Conservation (phyloP, 2,113 vertebrate species). For the Oryzias celebensis region DNA sequence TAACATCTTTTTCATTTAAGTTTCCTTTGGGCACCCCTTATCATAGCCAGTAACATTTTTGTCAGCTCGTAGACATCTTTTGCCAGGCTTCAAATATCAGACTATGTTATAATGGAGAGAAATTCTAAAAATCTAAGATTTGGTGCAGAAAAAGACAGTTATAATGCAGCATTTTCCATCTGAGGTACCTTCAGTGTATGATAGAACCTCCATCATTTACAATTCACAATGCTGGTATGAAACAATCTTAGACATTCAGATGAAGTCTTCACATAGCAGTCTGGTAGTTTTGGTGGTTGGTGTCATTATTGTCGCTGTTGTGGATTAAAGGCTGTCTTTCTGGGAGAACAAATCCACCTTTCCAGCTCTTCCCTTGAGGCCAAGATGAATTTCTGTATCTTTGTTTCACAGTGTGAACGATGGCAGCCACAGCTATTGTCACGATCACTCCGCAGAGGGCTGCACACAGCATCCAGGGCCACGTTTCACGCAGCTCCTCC, state of each 20-base stretch:
- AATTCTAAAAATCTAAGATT: too few relatives aligned
- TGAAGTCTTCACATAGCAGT: slow-evolving; percentile 47
- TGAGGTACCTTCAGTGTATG: too few relatives aligned
- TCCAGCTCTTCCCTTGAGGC: slow-evolving; percentile 17
- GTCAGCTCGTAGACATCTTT: too few relatives aligned
- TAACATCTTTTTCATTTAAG: too few relatives aligned
- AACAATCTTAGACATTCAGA: too few relatives aligned
- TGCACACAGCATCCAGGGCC: slow-evolving; percentile 86
- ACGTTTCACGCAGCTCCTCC: slow-evolving; percentile 79
- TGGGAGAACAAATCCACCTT: slow-evolving; percentile 14
- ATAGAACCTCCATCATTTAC: slow-evolving; percentile 25
- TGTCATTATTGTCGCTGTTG: slow-evolving; percentile 21
- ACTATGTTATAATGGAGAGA: too few relatives aligned
- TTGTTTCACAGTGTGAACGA: slow-evolving; percentile 7
- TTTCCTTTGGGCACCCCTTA: too few relatives aligned
- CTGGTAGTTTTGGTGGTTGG: slow-evolving; percentile 45
- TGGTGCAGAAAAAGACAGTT: too few relatives aligned
- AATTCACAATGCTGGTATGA: not conserved
- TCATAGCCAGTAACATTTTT: too few relatives aligned
- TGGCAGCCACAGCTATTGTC: slow-evolving; percentile 42
- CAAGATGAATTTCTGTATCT: not conserved
- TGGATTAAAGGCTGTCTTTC: slow-evolving; percentile 63
- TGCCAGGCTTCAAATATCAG: too few relatives aligned
- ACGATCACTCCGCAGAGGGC: slow-evolving; percentile 77
- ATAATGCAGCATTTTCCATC: too few relatives aligned